A percentile compares a stretch with the other conserved stretches of the same genome.
phyloP scores from a whole-genome alignment of 1,140 invertebrate genomes.

The Nilaparvata lugens region DNA sequence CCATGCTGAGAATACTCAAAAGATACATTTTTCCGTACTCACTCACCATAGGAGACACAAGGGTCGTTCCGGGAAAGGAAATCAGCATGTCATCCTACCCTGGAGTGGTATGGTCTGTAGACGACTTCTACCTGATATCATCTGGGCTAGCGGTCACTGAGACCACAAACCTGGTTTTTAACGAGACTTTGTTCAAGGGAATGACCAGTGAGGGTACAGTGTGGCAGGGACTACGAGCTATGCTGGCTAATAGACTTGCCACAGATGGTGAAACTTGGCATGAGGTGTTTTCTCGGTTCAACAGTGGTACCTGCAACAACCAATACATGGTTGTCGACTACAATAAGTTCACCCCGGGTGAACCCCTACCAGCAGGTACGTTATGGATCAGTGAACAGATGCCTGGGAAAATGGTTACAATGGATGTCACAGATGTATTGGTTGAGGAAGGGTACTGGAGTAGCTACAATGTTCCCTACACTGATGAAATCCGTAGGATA shows the following conservation, averaged over 20 bases:
- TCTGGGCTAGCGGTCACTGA: conserved; percentile 56
- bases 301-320: conserved; percentile 76
- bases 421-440: conserved; percentile 14
- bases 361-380: conserved; percentile 1
- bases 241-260: conserved; percentile 60
- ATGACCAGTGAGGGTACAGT: conserved; percentile 25
- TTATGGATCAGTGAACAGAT: conserved; percentile 73
- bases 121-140: conserved; percentile 60
- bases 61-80: conserved; percentile 40
- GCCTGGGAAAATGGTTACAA: conserved; percentile 8
- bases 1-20: conserved; percentile 56
- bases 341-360: conserved; percentile 17
- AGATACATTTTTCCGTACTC: conserved; percentile 49
- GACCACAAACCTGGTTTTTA: conserved; percentile 48
- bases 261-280: conserved; percentile 49
- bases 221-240: conserved; percentile 53
- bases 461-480: conserved; percentile 66
- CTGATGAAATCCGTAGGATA: conserved; percentile 50
- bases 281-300: conserved; percentile 42
- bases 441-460: conserved; percentile 51
- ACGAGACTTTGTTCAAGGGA: not conserved
- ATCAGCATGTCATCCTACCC: conserved; percentile 58
- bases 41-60: too few species aligned
- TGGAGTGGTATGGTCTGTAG: conserved; percentile 47
- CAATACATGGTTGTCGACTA: conserved; percentile 67